Conservation (phyloP, 2,888 invertebrate species). For the Resseliella maxima region DNA sequence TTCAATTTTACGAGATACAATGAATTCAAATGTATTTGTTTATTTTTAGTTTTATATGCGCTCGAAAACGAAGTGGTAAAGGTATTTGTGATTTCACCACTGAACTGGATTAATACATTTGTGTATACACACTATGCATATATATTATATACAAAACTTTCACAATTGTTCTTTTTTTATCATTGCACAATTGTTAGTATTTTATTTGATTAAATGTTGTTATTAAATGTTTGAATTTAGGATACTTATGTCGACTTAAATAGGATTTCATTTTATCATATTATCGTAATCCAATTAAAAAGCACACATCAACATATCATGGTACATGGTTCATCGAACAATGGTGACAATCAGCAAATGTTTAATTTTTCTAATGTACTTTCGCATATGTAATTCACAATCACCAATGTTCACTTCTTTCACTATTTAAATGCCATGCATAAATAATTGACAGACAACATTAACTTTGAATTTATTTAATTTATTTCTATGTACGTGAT, state of each 20-base stretch:
- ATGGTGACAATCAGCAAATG: no score
- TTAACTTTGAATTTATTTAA: constrained; percentile 33
- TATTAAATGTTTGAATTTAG: background rate
- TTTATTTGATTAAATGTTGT: no score
- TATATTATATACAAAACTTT: no score
- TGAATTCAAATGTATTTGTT: background rate
- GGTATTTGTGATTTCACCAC: no score
- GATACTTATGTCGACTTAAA: background rate
- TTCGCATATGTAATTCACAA: background rate
- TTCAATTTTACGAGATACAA: background rate
- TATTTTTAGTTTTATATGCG: constrained; percentile 9
- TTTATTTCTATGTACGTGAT: background rate
- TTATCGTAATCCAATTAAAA: background rate
- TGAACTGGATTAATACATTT: no score
- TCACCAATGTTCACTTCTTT: background rate
- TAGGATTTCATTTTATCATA: background rate
- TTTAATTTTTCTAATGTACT: background rate
- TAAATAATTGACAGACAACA: constrained; percentile 28
- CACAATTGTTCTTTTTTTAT: no score
- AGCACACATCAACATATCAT: background rate
- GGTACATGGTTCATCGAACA: no score
- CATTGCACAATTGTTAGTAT: no score
- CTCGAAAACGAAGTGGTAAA: no score
- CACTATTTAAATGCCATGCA: background rate
- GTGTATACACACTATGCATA: no score